Evolutionary conservation across 2,888 invertebrate species (phyloP), one percentile per base, ranked within the genome.

Genomic region (Willowsia nigromaculata): DNA sequence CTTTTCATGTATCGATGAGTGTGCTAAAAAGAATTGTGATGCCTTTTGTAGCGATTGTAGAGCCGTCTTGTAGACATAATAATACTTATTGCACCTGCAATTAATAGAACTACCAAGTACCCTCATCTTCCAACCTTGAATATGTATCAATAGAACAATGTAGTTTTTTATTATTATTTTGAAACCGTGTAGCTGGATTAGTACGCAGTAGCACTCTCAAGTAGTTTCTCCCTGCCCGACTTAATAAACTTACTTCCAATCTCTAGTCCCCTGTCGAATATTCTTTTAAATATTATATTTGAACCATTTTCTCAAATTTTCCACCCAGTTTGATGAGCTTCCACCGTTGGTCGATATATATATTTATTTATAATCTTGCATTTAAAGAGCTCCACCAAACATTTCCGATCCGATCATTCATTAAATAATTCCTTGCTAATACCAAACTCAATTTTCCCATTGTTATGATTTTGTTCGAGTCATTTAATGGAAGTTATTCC

Each of bases 201-300:
- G 18, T 50, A 1, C 18, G 18, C n/a, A 1, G 18, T 50, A 50
- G 50, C 18, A 18, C 50, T 18, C 50, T 50, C 50, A 18, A 18
- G 65, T 65, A 65, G 65, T 37, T 65, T 65, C 65, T 37, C 65
- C 18, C 65, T 37, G n/a, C 65, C 65, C 65, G 65, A 65, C 65
- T 37, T 59, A 25, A 65, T 65, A 37, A 33, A 65, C 65, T 65
- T 65, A 65, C 65, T 65, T 65, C 37, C 65, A 65, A 0, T 59
- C 30, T 22, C 18, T 7, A 65, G 2, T n/a, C 6, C 27, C 56
- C 56, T 59, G 22, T 11, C 25, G 9, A 59, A 59, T 27, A 9
- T 25, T 59, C 25, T 27, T 13, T 59, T 59, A 6, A 25, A 25
- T 59, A 27, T 1, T 59, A 25, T 59, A 59, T 59, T 59, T 25